Evolutionary conservation across 2,113 vertebrate species (phyloP), one percentile per base, ranked within the genome.

Genomic region (Indicator indicator): DNA sequence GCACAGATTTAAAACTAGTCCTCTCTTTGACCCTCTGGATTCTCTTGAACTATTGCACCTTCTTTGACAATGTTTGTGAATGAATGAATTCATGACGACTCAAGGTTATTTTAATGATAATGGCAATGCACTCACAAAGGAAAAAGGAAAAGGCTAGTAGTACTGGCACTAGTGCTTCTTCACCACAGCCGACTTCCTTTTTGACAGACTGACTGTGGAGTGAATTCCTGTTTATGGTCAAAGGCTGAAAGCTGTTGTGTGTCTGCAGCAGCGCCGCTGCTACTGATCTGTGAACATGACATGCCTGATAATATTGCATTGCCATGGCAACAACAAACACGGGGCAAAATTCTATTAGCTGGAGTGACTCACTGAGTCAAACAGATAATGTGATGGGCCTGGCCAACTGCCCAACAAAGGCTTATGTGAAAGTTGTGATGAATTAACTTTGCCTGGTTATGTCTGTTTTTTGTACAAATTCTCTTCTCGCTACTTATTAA

Each of bases 41-140:
- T 98, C 98, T 98, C 98, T 98, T 98, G 98, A 98, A 98, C 98
- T 98, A 97, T 97, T 97, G 97, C 98, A 97, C 97, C 97, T 97
- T 96, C 97, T 98, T 98, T 98, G 98, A 98, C 98, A 98, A 98
- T 98, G 98, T 98, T 99, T 98, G 98, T 98, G 98, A 98, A 98
- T 98, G 98, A 98, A 98, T 98, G 98, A 98, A 99, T 98, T 98
- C 98, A 98, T 98, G 98, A 98, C 95, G 97, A 97, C 98, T 98
- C 96, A 93, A 98, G 94, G 98, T 97, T 98, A 98, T 99, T 99
- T 98, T 98, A 97, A 98, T 99, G 98, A 97, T 98, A 99, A 99
- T 99, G 96, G 98, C 92, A 95, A 87, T 3, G 60, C 5, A 9
- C 95, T 97, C 97, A 98, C 98, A 98, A 97, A 96, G 95, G 96